Base-by-base conservation (phyloP, 2,888 invertebrate species). In the Lepeophtheirus nordmannii region DNA sequence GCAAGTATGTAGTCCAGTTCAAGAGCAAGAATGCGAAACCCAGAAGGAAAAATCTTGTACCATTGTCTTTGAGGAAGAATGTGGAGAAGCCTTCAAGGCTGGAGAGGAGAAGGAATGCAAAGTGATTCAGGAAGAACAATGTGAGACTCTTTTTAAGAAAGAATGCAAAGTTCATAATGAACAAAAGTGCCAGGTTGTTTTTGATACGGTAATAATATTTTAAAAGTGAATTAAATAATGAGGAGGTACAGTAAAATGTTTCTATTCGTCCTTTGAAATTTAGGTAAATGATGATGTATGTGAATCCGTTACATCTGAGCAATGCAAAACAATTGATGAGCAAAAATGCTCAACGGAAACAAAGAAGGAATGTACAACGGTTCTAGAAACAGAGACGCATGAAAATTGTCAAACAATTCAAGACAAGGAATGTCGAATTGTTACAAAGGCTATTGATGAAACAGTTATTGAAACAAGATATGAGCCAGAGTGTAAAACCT, bases 81-180 rank as follows among this genome's bases (percentile, higher is more conserved):
- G 66, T 58, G 30, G 30, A 30, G 23, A 53, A 2, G 20, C 53
- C 23, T 30, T 30, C 9, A 20, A 46, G 14, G 10, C 17, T n/a
- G 30, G 39, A 22, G 37, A 38, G n/a, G 9, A 11, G 17, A 41
- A 60, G 22, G 58, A 66, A 22, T 66, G 66, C 46, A 60, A 17
- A 22, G 60, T 40, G 37, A 41, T 61, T 11, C 20, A 17, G 14
- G 60, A 66, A 11, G 20, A 61, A 23, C 37, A 66, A 41, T 66
- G 66, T 23, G 40, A n/a, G 22, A 60, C 60, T 58, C 38, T 22
- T 17, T 30, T 37, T 11, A 58, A 66, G 41, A 38, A 60, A n/a
- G 22, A 66, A 37, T 66, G 66, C 46, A 22, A 38, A 14, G 58
- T 58, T n/a, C 38, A 14, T 11, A 38, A 60, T 22, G 60, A 66